Conservation (phyloP, 2,888 invertebrate species). For the Metellina segmentata region DNA sequence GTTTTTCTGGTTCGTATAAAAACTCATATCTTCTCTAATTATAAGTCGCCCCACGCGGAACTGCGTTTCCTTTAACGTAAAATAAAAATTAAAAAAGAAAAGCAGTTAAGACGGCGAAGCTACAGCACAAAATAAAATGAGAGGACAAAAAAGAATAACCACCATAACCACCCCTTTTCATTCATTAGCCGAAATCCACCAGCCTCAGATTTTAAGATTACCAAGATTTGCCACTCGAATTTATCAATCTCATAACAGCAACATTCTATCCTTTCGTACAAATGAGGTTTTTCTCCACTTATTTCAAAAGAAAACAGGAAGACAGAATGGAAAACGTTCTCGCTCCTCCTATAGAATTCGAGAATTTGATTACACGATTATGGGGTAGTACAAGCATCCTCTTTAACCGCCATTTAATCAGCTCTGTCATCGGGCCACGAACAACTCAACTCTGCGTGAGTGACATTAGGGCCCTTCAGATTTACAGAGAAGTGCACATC, state of each 20-base stretch:
- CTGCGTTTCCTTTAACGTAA: too few relatives aligned
- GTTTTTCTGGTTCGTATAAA: too few relatives aligned
- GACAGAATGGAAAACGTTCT: background rate
- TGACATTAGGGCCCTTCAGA: constrained; percentile 1
- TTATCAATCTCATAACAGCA: constrained; percentile 30
- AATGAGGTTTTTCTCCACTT: background rate
- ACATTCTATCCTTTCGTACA: constrained; percentile 42
- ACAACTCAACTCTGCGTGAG: background rate
- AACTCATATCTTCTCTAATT: too few relatives aligned
- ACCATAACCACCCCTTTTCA: background rate
- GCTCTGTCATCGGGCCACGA: constrained; percentile 35
- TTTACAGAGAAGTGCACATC: constrained; percentile 9
- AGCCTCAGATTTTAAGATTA: background rate
- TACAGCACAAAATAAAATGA: too few relatives aligned
- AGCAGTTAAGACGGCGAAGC: too few relatives aligned
- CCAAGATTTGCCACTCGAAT: background rate
- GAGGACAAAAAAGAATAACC: too few relatives aligned
- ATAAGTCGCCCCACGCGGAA: too few relatives aligned
- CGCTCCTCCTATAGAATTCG: constrained; percentile 18
- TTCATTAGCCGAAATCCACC: constrained; percentile 13
- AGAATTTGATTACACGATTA: constrained; percentile 60
- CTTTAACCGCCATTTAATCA: constrained; percentile 57
- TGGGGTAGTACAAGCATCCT: constrained; percentile 58
- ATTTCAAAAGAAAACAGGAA: constrained; percentile 14
- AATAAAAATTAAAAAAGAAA: too few relatives aligned